phyloP scores from a whole-genome alignment of 2,113 vertebrate species.

The Chunga burmeisteri region DNA sequence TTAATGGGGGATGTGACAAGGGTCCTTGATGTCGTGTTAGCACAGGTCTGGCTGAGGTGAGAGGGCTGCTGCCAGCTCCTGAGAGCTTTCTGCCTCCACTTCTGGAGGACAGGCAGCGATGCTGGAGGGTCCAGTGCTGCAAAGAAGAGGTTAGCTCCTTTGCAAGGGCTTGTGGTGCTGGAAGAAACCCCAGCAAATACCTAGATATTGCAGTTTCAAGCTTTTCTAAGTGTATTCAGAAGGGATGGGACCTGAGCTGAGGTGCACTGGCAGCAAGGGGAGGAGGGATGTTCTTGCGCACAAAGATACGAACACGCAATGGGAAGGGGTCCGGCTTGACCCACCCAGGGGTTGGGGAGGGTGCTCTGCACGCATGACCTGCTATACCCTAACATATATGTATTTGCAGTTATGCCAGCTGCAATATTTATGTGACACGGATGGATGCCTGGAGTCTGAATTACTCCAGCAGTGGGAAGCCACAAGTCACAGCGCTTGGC shows the following conservation, averaged over 20 bases:
- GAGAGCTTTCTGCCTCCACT: neutral
- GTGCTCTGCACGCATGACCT: neutral
- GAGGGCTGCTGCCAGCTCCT: neutral
- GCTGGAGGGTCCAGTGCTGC: too few relatives aligned
- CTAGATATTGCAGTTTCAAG: neutral
- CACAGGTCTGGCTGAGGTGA: neutral
- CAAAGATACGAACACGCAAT: rapidly evolving
- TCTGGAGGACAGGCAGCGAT: neutral
- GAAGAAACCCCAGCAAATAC: neutral
- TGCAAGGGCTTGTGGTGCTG: neutral
- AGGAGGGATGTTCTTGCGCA: neutral
- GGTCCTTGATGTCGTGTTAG: neutral
- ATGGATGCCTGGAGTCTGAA: neutral
- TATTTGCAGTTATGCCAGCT: neutral
- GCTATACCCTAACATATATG: neutral
- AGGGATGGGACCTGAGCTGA: neutral
- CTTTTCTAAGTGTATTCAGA: neutral
- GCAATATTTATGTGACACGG: neutral
- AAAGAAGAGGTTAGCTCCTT: neutral
- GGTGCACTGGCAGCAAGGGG: neutral
- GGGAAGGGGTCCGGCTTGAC: neutral
- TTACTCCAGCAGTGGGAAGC: neutral
- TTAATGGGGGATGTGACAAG: neutral
- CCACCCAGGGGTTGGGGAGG: neutral
- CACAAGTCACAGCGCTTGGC: neutral